A percentile compares a stretch with the other conserved stretches of the same genome.
phyloP scores from a whole-genome alignment of 2,797 vertebrate species.

The Falco biarmicus region DNA sequence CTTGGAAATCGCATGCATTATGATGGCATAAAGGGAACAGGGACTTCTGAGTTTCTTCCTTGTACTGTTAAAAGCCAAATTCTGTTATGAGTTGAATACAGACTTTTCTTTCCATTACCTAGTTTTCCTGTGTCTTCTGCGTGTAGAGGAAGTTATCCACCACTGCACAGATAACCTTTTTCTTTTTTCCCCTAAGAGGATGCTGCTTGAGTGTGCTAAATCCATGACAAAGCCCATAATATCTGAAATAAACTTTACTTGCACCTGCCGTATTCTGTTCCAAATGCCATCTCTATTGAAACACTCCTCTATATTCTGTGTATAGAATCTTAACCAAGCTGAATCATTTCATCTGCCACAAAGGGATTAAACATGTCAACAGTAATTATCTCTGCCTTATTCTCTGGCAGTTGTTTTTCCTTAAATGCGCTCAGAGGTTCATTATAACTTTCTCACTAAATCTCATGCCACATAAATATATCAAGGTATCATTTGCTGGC shows the following conservation, averaged over 20 bases:
- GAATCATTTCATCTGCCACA: background rate
- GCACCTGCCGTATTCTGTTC: background rate
- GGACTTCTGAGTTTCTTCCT: background rate
- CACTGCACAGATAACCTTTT: background rate
- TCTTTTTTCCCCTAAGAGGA: background rate
- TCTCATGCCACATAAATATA: background rate
- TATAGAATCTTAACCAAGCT: background rate
- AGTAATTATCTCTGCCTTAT: slow-evolving; percentile 52
- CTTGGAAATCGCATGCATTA: background rate
- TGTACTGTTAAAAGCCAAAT: background rate
- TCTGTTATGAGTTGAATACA: background rate
- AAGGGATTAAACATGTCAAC: slow-evolving; percentile 33
- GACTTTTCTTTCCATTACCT: background rate
- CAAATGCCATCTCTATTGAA: background rate
- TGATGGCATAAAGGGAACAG: background rate
- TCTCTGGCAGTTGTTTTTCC: slow-evolving; percentile 26
- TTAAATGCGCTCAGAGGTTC: slow-evolving; percentile 20
- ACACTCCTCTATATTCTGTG: background rate
- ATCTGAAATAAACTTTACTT: slow-evolving; percentile 18
- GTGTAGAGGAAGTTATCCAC: background rate
- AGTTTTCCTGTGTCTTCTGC: background rate
- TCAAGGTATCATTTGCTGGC: background rate
- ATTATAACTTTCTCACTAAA: slow-evolving; percentile 35
- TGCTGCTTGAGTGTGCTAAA: background rate
- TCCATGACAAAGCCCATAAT: background rate